Evolutionary conservation across 2,113 vertebrate species (phyloP).

Genomic region (Beaufortia kweichowensis): DNA sequence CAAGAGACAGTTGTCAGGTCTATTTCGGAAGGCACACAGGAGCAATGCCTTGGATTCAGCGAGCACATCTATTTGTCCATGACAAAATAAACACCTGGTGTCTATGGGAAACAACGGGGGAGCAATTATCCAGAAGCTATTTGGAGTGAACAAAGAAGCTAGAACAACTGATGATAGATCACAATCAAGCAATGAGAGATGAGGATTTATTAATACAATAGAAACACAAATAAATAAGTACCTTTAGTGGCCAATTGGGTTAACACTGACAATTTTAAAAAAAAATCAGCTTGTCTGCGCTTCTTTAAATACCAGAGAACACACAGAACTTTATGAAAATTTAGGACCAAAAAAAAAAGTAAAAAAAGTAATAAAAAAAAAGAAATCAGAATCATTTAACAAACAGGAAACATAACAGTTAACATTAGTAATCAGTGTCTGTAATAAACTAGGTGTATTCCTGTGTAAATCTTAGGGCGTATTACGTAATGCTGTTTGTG

Average conservation of each 20-base stretch:
- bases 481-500: neutral
- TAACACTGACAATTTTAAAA: neutral
- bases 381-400: neutral
- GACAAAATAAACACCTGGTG: slow-evolving; percentile 33
- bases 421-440: neutral
- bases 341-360: too few relatives aligned
- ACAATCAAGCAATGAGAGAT: neutral
- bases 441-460: neutral
- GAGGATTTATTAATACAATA: slow-evolving; percentile 12
- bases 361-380: neutral
- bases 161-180: neutral
- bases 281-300: neutral
- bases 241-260: neutral
- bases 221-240: neutral
- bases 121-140: slow-evolving; percentile 32
- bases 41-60: neutral
- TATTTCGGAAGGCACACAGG: slow-evolving; percentile 18
- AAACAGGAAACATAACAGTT: too few relatives aligned
- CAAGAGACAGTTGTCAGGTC: slow-evolving; percentile 29
- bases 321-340: too few relatives aligned
- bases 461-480: neutral
- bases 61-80: neutral
- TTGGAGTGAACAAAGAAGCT: slow-evolving; percentile 13
- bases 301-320: neutral
- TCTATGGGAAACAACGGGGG: slow-evolving; percentile 23